Conservation (phyloP, 2,888 invertebrate genomes). For the Azorinus chamasolen region DNA sequence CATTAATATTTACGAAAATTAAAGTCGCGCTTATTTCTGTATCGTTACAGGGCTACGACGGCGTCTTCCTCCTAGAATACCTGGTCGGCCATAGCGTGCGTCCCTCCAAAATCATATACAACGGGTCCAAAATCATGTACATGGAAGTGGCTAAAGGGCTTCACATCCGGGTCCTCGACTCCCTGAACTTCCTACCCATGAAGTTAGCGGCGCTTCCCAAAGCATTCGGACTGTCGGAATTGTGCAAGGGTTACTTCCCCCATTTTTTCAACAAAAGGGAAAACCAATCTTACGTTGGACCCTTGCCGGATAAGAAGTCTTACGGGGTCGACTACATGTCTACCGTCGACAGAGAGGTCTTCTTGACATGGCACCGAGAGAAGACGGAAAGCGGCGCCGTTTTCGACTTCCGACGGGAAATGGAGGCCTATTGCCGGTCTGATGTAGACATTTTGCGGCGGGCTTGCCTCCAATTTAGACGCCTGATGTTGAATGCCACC, state of each 20-base stretch:
- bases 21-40: too few species aligned
- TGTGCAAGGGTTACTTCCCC: too few species aligned
- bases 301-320: slow-evolving; percentile 30
- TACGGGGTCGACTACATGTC: slow-evolving; percentile 26
- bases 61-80: slow-evolving; percentile 47
- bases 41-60: slow-evolving; percentile 38
- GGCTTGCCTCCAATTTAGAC: slow-evolving; percentile 37
- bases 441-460: slow-evolving; percentile 36
- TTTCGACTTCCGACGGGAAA: slow-evolving; percentile 37
- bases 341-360: slow-evolving; percentile 13
- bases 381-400: not conserved
- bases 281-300: slow-evolving; percentile 46
- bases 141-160: slow-evolving; percentile 35
- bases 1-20: too few species aligned
- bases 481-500: slow-evolving; percentile 26
- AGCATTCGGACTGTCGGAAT: too few species aligned
- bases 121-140: slow-evolving; percentile 38
- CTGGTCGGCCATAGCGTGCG: slow-evolving; percentile 39
- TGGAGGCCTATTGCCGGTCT: slow-evolving; percentile 30
- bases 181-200: slow-evolving; percentile 52
- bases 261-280: slow-evolving; percentile 52
- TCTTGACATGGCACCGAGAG: slow-evolving; percentile 28
- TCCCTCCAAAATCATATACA: slow-evolving; percentile 8
- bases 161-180: too few species aligned
- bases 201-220: slow-evolving; percentile 43